Conservation (phyloP, 2,797 vertebrate species). For the Carcharodon carcharias region DNA sequence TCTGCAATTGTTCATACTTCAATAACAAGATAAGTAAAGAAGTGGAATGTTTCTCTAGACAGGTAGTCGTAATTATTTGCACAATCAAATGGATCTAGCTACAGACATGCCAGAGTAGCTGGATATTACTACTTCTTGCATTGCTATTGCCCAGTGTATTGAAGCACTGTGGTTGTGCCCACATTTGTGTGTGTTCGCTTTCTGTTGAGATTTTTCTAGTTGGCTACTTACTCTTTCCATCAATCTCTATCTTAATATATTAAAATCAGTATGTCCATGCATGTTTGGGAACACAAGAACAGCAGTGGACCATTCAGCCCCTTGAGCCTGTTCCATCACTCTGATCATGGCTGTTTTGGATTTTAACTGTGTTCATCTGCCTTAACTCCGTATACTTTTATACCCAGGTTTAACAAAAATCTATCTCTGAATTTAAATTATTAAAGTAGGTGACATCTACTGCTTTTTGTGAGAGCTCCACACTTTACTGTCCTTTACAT, state of each 20-base stretch:
- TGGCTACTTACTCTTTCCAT: neutral
- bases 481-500: neutral
- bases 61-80: neutral
- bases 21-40: neutral
- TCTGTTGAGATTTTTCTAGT: neutral
- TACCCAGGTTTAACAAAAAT: too few species aligned
- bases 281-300: neutral
- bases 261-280: neutral
- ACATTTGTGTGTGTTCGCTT: neutral
- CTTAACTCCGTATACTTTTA: too few species aligned
- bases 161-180: neutral
- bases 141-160: neutral
- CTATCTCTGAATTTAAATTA: neutral
- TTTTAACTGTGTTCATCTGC: too few species aligned
- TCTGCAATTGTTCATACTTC: neutral
- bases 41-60: neutral
- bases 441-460: neutral
- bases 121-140: neutral
- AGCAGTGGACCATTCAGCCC: too few species aligned
- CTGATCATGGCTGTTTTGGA: too few species aligned
- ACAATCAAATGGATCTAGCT: neutral
- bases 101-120: neutral
- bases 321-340: too few species aligned
- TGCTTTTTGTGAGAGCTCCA: neutral
- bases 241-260: neutral